phyloP scores from a whole-genome alignment of 2,113 vertebrate genomes.

The Phodopus roborovskii region DNA sequence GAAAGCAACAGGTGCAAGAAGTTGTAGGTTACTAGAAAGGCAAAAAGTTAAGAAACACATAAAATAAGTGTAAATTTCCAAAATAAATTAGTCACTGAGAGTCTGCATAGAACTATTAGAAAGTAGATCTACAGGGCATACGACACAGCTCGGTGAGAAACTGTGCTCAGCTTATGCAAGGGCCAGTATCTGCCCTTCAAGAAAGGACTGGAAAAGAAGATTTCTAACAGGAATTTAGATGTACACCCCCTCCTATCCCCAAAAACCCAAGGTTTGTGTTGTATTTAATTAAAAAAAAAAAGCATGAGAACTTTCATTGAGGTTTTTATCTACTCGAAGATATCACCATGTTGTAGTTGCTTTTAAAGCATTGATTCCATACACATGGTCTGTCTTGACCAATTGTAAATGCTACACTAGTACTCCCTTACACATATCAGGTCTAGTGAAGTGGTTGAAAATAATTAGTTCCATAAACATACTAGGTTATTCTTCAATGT shows the following conservation, averaged over 20 bases:
- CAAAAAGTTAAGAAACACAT: constrained; percentile 14
- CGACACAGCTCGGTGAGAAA: too few relatives aligned
- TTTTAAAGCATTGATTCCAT: background rate
- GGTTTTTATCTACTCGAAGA: background rate
- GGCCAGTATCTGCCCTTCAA: background rate
- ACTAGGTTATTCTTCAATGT: background rate
- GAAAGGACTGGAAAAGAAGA: background rate
- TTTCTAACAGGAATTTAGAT: background rate
- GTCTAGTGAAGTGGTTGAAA: background rate
- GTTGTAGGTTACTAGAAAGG: background rate
- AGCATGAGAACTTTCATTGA: background rate
- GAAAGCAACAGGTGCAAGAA: background rate
- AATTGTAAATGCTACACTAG: background rate
- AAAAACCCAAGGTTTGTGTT: background rate
- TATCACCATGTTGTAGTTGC: background rate
- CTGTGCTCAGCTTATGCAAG: too few relatives aligned
- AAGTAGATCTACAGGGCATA: background rate
- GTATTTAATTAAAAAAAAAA: background rate
- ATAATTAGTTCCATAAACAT: constrained; percentile 17
- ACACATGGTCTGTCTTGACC: background rate
- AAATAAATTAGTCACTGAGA: background rate
- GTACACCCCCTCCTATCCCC: background rate
- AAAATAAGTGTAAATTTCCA: background rate
- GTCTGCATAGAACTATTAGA: background rate
- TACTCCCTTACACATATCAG: background rate